Evolutionary conservation across 2,888 invertebrate species (phyloP).

Genomic region (Cephalotes varians): DNA sequence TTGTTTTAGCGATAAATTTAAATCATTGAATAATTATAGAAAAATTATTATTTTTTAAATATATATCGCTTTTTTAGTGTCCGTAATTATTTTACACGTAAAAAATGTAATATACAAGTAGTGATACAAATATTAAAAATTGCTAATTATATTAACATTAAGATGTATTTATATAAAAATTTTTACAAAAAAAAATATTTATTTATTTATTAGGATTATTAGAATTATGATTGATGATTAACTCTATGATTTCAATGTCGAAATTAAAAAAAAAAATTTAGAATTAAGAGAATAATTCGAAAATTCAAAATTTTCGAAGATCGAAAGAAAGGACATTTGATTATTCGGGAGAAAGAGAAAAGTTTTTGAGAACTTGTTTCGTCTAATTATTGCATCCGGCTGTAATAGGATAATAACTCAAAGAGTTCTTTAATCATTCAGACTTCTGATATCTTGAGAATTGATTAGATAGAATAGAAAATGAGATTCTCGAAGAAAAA

Average conservation of each 20-base stretch:
- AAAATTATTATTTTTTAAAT: not conserved
- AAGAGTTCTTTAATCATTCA: constrained; percentile 32
- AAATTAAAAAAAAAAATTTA: not conserved
- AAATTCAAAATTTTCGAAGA: not conserved
- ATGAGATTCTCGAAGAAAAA: not conserved
- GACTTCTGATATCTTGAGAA: not conserved
- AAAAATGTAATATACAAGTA: not conserved
- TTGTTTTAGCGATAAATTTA: not conserved
- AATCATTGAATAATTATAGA: not conserved
- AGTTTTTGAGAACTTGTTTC: too few relatives aligned
- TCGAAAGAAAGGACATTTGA: not conserved
- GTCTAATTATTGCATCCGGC: constrained; percentile 12
- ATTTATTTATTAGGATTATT: too few relatives aligned
- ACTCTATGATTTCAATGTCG: not conserved
- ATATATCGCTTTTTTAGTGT: not conserved
- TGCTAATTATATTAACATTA: not conserved
- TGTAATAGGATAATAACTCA: not conserved
- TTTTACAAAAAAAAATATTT: not conserved
- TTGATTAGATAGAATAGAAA: not conserved
- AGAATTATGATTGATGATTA: not conserved
- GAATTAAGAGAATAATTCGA: not conserved
- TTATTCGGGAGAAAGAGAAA: not conserved
- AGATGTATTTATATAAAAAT: too few relatives aligned
- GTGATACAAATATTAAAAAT: constrained; percentile 7
- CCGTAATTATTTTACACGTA: not conserved